Evolutionary conservation across 2,797 vertebrate species (phyloP).

Genomic region (Taeniopygia guttata): DNA sequence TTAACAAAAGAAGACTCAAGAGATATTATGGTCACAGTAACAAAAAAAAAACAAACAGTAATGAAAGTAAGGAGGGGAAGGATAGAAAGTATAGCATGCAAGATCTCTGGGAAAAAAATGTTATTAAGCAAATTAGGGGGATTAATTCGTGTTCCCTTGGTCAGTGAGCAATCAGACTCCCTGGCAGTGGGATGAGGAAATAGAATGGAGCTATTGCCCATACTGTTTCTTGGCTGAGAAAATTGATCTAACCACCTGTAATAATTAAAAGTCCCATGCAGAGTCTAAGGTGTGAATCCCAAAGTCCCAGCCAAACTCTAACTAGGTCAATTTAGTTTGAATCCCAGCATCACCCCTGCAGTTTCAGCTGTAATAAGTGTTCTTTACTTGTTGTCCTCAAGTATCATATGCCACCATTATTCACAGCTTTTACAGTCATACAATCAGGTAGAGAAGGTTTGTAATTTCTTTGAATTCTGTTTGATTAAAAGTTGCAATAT

Average conservation of each 20-base stretch:
- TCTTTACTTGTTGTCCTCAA: background rate
- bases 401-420: background rate
- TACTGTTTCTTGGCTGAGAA: background rate
- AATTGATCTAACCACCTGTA: background rate
- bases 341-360: background rate
- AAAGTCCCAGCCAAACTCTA: constrained; percentile 1
- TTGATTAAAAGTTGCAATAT: background rate
- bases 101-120: background rate
- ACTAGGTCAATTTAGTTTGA: background rate
- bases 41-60: background rate
- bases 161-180: background rate
- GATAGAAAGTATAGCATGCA: background rate
- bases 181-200: background rate
- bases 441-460: background rate
- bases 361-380: background rate
- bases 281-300: background rate
- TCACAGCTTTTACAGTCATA: background rate
- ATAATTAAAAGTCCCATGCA: background rate
- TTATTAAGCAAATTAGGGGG: background rate
- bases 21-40: background rate
- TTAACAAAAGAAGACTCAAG: background rate
- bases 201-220: background rate
- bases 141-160: background rate
- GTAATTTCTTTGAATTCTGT: background rate
- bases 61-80: background rate